These are phyloP conservation scores for Hycleus cichorii DNA, from an alignment of 1,140 invertebrate species.

Conservation along the genomic window DNA sequence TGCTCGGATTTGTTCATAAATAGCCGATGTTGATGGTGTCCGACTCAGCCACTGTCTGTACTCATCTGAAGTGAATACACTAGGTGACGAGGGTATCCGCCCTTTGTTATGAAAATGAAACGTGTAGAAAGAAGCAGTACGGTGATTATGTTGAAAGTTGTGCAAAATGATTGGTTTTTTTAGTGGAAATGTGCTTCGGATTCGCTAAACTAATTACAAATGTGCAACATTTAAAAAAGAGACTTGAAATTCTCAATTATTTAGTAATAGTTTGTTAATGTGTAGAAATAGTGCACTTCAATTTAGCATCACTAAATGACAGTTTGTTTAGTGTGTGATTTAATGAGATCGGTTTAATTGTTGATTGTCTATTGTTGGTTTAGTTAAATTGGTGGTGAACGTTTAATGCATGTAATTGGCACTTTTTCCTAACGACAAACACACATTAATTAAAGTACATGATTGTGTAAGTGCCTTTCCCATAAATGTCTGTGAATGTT, in stretches of 20 bases:
- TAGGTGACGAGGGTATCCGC: constrained; percentile 57
- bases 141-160: constrained; percentile 2
- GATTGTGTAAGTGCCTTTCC: too few species aligned
- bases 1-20: constrained; percentile 80
- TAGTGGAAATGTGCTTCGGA: too few species aligned
- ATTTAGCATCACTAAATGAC: too few species aligned
- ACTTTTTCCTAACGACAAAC: too few species aligned
- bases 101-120: constrained; percentile 38
- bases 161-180: too few species aligned
- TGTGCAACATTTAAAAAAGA: too few species aligned
- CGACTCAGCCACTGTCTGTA: constrained; percentile 82
- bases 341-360: constrained; percentile 4
- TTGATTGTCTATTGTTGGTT: not conserved
- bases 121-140: constrained; percentile 16
- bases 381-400: constrained; percentile 1
- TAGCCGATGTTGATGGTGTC: constrained; percentile 84
- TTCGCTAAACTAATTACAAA: too few species aligned
- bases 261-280: too few species aligned
- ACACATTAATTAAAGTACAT: not conserved
- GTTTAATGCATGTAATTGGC: constrained; percentile 8
- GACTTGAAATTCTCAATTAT: too few species aligned
- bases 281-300: too few species aligned
- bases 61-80: constrained; percentile 84
- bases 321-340: not conserved
- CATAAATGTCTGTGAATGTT: too few species aligned